These are phyloP conservation scores for Drosophila willistoni DNA, from an alignment of 1,140 invertebrate species.

Conservation along the genomic window DNA sequence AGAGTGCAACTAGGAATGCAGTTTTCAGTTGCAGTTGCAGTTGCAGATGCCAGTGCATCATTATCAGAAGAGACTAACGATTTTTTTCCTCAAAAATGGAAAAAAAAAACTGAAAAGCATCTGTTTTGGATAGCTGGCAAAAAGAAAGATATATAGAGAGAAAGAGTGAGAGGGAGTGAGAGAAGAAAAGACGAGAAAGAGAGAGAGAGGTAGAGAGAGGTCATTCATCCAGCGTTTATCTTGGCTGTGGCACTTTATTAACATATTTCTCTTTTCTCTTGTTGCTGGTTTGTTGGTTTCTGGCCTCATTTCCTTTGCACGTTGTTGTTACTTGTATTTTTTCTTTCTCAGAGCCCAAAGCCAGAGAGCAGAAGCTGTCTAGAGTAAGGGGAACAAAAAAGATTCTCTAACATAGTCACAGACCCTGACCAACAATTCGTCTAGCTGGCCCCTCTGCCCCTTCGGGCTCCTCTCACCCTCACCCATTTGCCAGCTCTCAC, in stretches of 20 bases:
- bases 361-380: conserved; percentile 35
- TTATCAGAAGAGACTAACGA: conserved; percentile 8
- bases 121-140: conserved; percentile 39
- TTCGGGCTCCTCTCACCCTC: background rate
- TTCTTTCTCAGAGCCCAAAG: conserved; percentile 7
- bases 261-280: conserved; percentile 62
- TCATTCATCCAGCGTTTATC: conserved; percentile 79
- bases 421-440: conserved; percentile 18
- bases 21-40: conserved; percentile 29
- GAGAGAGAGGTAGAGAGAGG: conserved; percentile 44
- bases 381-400: conserved; percentile 23
- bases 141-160: conserved; percentile 1
- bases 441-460: background rate
- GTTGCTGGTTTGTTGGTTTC: conserved; percentile 44
- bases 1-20: conserved; percentile 27
- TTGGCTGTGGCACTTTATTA: conserved; percentile 57
- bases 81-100: conserved; percentile 14
- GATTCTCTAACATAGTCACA: background rate
- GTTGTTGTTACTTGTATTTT: conserved; percentile 15
- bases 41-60: conserved; percentile 32
- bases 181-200: no score
- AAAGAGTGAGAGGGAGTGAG: background rate
- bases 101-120: background rate
- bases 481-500: conserved; percentile 6
- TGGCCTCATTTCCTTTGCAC: conserved; percentile 50